Evolutionary conservation across 2,797 vertebrate species (phyloP).

Genomic region (Antrozous pallidus): DNA sequence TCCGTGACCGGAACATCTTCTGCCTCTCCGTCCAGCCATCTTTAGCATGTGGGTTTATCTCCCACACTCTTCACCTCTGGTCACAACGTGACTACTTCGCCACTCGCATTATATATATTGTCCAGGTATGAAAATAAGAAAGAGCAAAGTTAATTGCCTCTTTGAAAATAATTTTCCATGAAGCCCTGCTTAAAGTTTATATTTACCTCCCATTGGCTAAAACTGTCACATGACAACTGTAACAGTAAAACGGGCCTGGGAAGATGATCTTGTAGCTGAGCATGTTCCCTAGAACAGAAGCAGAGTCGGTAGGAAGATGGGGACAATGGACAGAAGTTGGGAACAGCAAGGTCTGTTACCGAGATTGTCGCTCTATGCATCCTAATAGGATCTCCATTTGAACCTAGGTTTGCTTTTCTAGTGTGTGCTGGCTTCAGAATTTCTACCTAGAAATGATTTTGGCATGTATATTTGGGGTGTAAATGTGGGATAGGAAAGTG

Average conservation of each 20-base stretch:
- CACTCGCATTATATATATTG: neutral
- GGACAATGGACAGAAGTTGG: neutral
- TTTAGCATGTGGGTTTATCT: neutral
- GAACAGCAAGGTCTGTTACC: neutral
- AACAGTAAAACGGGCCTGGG: neutral
- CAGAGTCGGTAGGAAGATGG: neutral
- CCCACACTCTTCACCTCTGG: neutral
- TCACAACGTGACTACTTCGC: neutral
- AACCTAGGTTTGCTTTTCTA: neutral
- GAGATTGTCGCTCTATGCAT: neutral
- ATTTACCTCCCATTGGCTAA: neutral
- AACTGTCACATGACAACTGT: neutral
- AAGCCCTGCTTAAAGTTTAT: neutral
- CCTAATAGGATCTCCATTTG: neutral
- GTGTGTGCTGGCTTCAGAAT: neutral
- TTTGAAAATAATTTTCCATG: neutral
- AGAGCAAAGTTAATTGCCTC: neutral
- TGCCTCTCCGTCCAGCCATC: neutral
- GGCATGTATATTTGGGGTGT: fast-evolving
- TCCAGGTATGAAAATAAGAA: neutral
- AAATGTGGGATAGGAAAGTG: neutral
- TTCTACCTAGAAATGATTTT: neutral
- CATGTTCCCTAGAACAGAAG: neutral
- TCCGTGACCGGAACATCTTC: neutral
- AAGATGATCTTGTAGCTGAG: neutral